A percentile compares a stretch with the other conserved stretches of the same genome.
phyloP scores from a whole-genome alignment of 1,140 invertebrate species.

The Drosophila bocqueti region DNA sequence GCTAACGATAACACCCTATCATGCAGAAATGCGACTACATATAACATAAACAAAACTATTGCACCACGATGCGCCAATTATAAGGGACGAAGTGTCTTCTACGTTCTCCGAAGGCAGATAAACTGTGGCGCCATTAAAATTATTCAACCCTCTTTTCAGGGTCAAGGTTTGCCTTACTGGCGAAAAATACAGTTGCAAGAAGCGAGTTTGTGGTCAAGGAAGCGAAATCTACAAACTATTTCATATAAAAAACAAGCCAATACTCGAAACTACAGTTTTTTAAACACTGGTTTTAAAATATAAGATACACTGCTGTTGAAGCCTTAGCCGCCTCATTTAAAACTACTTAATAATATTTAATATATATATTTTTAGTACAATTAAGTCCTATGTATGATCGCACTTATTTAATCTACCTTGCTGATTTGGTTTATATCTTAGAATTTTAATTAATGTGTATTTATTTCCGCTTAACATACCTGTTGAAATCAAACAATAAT shows the following conservation, averaged over 20 bases:
- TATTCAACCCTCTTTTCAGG: conserved; percentile 7
- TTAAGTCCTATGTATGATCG: no score
- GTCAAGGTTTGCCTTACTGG: conserved; percentile 52
- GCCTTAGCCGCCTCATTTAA: not conserved
- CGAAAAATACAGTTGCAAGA: conserved; percentile 43
- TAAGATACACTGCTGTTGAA: not conserved
- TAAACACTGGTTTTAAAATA: no score
- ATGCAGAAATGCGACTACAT: conserved; percentile 72
- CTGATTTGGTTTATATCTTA: no score
- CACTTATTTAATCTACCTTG: no score
- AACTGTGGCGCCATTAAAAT: conserved; percentile 55
- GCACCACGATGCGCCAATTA: conserved; percentile 88
- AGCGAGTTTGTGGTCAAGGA: not conserved
- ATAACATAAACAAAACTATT: conserved; percentile 86
- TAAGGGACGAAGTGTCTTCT: conserved; percentile 88
- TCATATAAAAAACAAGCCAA: conserved; percentile 26
- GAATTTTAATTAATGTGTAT: no score
- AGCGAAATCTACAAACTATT: not conserved
- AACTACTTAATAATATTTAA: conserved; percentile 60
- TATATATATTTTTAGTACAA: not conserved
- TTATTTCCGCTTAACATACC: no score
- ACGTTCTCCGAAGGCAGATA: conserved; percentile 68
- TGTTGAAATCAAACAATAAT: no score
- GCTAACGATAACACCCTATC: conserved; percentile 70
- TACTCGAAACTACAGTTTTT: no score